These are phyloP conservation scores for Cephalopholis sonnerati DNA, from an alignment of 2,113 vertebrate species.

Conservation along the genomic window DNA sequence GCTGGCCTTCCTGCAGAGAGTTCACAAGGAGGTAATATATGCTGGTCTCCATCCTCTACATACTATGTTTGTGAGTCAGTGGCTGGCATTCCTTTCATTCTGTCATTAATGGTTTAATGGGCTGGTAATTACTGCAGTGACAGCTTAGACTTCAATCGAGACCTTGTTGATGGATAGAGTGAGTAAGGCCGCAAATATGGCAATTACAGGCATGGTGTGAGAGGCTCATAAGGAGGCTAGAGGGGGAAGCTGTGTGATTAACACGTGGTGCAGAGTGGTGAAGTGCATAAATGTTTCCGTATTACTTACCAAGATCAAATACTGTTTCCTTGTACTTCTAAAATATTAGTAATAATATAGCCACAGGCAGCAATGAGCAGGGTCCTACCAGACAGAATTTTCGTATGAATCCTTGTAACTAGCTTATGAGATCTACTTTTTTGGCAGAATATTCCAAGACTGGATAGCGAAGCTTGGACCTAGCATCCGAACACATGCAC, in stretches of 20 bases:
- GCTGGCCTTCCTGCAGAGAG: slow-evolving; percentile 81
- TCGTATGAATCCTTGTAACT: no score
- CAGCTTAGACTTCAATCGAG: background rate
- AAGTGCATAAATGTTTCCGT: background rate
- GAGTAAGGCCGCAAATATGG: slow-evolving; percentile 7
- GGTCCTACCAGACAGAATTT: no score
- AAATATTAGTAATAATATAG: no score
- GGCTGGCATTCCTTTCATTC: slow-evolving; percentile 26
- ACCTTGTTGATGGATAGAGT: slow-evolving; percentile 11
- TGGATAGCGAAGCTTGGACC: no score
- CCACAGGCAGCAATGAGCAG: no score
- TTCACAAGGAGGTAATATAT: slow-evolving; percentile 84
- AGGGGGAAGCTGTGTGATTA: slow-evolving; percentile 6
- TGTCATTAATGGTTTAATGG: slow-evolving; percentile 31
- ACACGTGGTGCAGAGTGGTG: background rate
- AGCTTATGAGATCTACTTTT: no score
- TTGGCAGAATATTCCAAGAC: no score
- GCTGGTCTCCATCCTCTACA: background rate
- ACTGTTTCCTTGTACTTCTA: background rate
- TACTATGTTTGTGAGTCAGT: background rate
- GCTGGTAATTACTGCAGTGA: slow-evolving; percentile 26
- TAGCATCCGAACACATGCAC: no score
- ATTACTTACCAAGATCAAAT: background rate
- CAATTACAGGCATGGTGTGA: slow-evolving; percentile 44
- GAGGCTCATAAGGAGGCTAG: slow-evolving; percentile 2